Conservation (phyloP, 2,888 invertebrate species). For the Saturnia pavonia region DNA sequence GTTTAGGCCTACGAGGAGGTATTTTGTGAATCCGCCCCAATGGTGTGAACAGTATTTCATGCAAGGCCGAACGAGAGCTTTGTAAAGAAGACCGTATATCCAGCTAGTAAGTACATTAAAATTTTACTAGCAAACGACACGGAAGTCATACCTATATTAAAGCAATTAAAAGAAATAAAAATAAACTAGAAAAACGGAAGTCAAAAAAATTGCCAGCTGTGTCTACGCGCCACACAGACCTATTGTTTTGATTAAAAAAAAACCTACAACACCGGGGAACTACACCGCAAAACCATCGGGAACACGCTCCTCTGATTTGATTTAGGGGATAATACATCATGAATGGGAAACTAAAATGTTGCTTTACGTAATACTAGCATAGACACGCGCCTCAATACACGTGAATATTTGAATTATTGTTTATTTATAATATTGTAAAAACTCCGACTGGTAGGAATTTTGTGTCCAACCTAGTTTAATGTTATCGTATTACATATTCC, state of each 20-base stretch:
- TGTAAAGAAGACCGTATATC: no score
- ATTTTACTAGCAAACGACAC: no score
- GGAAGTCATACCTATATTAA: no score
- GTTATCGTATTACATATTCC: no score
- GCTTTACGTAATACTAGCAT: not conserved
- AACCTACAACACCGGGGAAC: not conserved
- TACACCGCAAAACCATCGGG: not conserved
- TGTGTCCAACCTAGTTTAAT: no score
- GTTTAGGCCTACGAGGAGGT: no score
- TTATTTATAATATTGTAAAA: no score
- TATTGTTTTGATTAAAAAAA: not conserved
- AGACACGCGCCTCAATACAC: not conserved
- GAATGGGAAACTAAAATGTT: not conserved
- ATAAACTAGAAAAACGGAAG: not conserved
- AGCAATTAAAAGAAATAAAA: not conserved
- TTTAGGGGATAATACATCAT: not conserved
- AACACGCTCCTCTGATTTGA: not conserved
- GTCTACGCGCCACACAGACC: not conserved
- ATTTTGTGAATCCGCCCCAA: no score
- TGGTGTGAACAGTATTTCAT: no score
- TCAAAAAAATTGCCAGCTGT: conserved; percentile 6
- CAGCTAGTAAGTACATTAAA: no score
- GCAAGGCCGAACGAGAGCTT: no score
- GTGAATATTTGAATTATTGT: not conserved
- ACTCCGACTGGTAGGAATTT: no score